phyloP scores from a whole-genome alignment of 2,888 invertebrate genomes.

The Heteropelma amictum region DNA sequence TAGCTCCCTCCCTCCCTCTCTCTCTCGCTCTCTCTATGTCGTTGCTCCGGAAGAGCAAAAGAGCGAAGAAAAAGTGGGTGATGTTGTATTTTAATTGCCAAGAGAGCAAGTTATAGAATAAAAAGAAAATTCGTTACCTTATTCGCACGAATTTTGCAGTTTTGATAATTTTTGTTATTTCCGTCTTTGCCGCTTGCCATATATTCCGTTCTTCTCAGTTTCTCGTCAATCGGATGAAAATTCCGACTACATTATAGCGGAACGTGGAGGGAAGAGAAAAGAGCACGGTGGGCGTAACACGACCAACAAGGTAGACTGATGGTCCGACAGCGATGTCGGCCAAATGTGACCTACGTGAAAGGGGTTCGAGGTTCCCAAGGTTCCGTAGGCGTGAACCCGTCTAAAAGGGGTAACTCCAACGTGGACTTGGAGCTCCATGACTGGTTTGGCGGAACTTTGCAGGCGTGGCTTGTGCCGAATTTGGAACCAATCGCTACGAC shows the following conservation, averaged over 20 bases:
- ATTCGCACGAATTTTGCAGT: background rate
- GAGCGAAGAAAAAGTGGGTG: no score
- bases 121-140: background rate
- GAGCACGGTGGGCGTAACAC: constrained; percentile 40
- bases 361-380: constrained; percentile 32
- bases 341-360: constrained; percentile 24
- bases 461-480: constrained; percentile 47
- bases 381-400: constrained; percentile 47
- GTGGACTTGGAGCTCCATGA: background rate
- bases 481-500: constrained; percentile 30
- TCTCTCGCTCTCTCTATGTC: no score
- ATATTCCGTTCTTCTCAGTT: background rate
- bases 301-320: constrained; percentile 45
- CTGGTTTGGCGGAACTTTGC: constrained; percentile 21
- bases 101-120: background rate
- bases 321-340: constrained; percentile 26
- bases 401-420: constrained; percentile 43
- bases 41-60: no score
- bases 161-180: background rate
- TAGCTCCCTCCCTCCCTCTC: background rate
- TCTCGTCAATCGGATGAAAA: constrained; percentile 11
- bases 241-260: background rate
- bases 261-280: background rate
- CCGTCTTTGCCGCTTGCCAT: background rate
- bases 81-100: no score